Evolutionary conservation across 2,888 invertebrate genomes (phyloP).

Genomic region (Folsomia candida): DNA sequence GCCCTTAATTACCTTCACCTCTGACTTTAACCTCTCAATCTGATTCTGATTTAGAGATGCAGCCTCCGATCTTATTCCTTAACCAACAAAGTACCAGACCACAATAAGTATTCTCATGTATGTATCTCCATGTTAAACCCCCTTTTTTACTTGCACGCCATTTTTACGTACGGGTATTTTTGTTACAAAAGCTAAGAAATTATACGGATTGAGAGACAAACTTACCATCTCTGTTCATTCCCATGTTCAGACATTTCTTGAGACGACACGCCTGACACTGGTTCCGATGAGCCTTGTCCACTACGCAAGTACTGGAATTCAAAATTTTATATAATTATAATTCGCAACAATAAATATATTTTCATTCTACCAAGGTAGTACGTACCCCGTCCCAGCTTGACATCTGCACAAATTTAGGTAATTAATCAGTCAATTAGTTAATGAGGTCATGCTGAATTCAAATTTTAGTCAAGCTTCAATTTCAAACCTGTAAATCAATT

Average conservation of each 20-base stretch:
- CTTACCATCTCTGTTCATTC: slow-evolving; percentile 99
- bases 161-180: background rate
- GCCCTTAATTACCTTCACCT: slow-evolving; percentile 9
- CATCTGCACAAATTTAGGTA: slow-evolving; percentile 68
- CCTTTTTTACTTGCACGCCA: background rate
- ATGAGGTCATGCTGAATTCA: background rate
- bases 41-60: slow-evolving; percentile 16
- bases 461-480: too few relatives aligned
- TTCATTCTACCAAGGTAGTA: too few relatives aligned
- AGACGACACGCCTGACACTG: slow-evolving; percentile 98
- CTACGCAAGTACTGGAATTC: slow-evolving; percentile 91
- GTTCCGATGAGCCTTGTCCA: slow-evolving; percentile 98
- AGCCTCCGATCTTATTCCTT: slow-evolving; percentile 18
- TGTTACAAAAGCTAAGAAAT: background rate
- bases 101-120: background rate
- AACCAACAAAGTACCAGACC: slow-evolving; percentile 18
- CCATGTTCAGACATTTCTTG: slow-evolving; percentile 97
- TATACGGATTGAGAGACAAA: background rate
- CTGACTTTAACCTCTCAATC: slow-evolving; percentile 8
- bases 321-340: too few relatives aligned
- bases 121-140: background rate
- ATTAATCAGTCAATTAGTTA: background rate
- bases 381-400: slow-evolving; percentile 97
- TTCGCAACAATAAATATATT: too few relatives aligned
- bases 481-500: slow-evolving; percentile 88